Evolutionary conservation across 1,140 invertebrate genomes (phyloP).

Genomic region (Heliconius nattereri): DNA sequence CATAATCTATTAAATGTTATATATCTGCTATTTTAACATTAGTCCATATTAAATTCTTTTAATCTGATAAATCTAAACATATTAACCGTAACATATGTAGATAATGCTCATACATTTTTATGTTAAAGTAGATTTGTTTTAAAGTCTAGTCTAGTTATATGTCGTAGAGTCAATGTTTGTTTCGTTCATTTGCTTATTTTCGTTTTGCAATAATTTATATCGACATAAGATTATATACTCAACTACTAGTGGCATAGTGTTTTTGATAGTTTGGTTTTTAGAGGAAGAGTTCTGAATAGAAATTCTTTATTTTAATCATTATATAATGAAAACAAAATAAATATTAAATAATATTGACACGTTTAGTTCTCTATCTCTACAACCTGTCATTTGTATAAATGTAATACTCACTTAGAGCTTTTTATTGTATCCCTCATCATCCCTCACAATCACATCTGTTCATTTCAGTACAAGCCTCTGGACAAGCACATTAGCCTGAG

Average conservation of each 20-base stretch:
- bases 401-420: conserved; percentile 17
- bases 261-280: not conserved
- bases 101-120: not conserved
- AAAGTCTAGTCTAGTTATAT: conserved; percentile 17
- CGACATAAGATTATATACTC: not conserved
- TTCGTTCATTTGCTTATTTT: conserved; percentile 19
- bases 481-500: conserved; percentile 75
- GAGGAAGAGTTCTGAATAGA: not conserved
- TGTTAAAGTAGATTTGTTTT: conserved; percentile 3
- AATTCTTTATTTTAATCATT: not conserved
- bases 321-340: not conserved
- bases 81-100: not conserved
- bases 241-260: not conserved
- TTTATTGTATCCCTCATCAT: conserved; percentile 26
- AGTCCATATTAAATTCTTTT: not conserved
- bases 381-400: conserved; percentile 2
- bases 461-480: conserved; percentile 78
- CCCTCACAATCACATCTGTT: conserved; percentile 57
- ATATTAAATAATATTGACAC: not conserved
- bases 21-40: not conserved
- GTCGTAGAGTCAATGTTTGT: conserved; percentile 31
- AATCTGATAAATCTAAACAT: not conserved
- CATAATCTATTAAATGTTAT: not conserved
- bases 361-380: not conserved
- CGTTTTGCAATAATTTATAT: not conserved